Evolutionary conservation across 1,140 invertebrate species (phyloP).

Genomic region (Panulirus ornatus): DNA sequence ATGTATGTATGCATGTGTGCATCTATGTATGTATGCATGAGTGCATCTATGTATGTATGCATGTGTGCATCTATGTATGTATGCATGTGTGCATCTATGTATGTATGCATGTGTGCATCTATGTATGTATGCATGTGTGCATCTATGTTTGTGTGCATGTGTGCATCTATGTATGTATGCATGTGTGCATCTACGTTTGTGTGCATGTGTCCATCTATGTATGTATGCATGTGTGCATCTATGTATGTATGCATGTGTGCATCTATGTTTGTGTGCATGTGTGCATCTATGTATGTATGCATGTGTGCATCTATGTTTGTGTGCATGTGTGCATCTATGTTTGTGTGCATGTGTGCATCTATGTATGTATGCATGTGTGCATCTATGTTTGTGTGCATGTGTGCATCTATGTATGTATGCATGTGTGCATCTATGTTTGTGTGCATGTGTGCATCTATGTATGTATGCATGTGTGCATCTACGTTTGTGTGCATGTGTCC

Average conservation of each 20-base stretch:
- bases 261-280: too few species aligned
- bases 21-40: too few species aligned
- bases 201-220: constrained; percentile 3
- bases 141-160: background rate
- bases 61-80: too few species aligned
- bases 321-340: too few species aligned
- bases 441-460: constrained; percentile 29
- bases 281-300: background rate
- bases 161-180: background rate
- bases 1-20: too few species aligned
- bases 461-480: background rate
- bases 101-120: too few species aligned
- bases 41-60: too few species aligned
- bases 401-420: background rate
- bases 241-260: background rate
- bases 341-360: background rate
- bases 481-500: background rate
- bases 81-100: too few species aligned
- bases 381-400: constrained; percentile 2
- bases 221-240: background rate
- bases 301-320: too few species aligned
- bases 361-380: background rate
- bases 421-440: background rate
- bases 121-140: too few species aligned
- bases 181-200: too few species aligned